These are phyloP conservation scores for Pangasius djambal DNA, from an alignment of 2,797 vertebrate genomes.

Conservation along the genomic window DNA sequence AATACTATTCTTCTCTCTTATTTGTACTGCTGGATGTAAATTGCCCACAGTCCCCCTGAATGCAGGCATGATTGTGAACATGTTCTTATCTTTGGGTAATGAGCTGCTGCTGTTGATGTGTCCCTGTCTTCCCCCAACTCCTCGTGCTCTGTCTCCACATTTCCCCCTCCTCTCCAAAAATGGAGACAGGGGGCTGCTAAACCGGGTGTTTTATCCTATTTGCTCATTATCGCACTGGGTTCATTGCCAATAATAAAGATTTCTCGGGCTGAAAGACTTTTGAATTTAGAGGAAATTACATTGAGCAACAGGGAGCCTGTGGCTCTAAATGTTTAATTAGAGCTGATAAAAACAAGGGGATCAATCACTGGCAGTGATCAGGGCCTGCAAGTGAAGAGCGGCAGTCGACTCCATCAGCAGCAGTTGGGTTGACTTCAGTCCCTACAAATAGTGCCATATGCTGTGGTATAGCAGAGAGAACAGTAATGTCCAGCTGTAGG, in stretches of 20 bases:
- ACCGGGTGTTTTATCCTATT: constrained; percentile 65
- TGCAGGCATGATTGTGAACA: constrained; percentile 51
- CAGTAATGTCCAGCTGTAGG: constrained; percentile 44
- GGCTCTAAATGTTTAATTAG: constrained; percentile 71
- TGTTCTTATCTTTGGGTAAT: constrained; percentile 56
- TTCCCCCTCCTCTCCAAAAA: constrained; percentile 38
- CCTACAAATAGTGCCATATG: constrained; percentile 48
- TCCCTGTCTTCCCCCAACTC: constrained; percentile 34
- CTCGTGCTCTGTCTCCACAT: constrained; percentile 33
- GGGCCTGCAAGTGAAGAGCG: constrained; percentile 50
- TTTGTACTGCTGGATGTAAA: constrained; percentile 30
- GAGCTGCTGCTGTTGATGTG: constrained; percentile 41
- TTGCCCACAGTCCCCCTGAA: constrained; percentile 39
- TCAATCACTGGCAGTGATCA: constrained; percentile 65
- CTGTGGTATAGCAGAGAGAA: constrained; percentile 23
- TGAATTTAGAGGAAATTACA: constrained; percentile 69
- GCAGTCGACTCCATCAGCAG: constrained; percentile 50
- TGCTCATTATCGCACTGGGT: constrained; percentile 63
- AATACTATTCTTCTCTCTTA: constrained; percentile 14
- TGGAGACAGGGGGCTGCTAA: constrained; percentile 59
- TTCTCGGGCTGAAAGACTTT: constrained; percentile 63
- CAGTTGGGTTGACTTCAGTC: constrained; percentile 54
- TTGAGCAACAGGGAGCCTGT: constrained; percentile 62
- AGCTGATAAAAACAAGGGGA: constrained; percentile 64
- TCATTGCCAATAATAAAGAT: constrained; percentile 71